Base-by-base conservation (phyloP, 2,113 vertebrate genomes). In the Guaruba guarouba region DNA sequence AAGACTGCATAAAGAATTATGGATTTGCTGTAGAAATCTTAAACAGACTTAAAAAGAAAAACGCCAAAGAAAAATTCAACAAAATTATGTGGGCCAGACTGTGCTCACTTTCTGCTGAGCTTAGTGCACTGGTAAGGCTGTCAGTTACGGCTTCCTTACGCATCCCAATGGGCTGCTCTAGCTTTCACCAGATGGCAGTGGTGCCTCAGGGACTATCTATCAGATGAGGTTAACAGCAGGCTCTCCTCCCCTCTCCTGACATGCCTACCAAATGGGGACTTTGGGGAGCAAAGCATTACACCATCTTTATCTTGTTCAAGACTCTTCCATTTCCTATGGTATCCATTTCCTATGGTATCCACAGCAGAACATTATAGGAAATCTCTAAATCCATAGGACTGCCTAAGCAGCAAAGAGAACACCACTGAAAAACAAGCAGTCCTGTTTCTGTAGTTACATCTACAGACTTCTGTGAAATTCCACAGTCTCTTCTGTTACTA, bases 181-280 rank as follows among this genome's bases (percentile, higher is more conserved):
- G 84, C 82, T 94, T 92, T 96, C 96, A 97, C 87, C 95, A 97
- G 95, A 96, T 96, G 96, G 96, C 96, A 95, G 95, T 97, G 96
- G 93, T 94, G 95, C 95, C 95, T 96, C 93, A 93, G 95, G 96
- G 96, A 96, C 95, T 69, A 76, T 54, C 93, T 89, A 85, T 92
- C 94, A 92, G 79, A 73, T 2, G 52, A 92, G 57, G 74, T 31
- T 82, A 96, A 55, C 89, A 96, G 91, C 93, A 94, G 86, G 77
- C 57, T 95, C 86, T 95, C 94, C 84, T 93, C 66, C 92, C 39
- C 77, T 71, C 81, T 89, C 74, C 81, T 69, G 93, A 62, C 48
- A n/a, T 11, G 11, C 74, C 69, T 89, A 78, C 84, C 57, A 68
- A 71, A 41, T 73, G 57, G 49, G 41, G 35, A 49, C 81, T 92